Conservation (phyloP, 1,140 invertebrate genomes). For the Epicauta chinensis region DNA sequence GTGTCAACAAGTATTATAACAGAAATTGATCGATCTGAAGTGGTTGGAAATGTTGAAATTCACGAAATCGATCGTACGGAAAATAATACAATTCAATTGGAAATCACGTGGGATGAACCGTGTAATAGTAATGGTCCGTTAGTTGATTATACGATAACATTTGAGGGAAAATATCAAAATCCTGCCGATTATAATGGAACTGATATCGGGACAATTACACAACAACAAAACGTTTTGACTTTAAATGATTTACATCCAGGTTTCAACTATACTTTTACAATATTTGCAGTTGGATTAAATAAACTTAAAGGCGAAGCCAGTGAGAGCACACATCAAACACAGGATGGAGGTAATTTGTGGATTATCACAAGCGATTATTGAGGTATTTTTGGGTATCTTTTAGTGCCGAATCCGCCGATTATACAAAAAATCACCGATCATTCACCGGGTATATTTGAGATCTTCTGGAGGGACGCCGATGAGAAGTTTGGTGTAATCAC, state of each 20-base stretch:
- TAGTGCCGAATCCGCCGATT: no score
- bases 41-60: slow-evolving; percentile 4
- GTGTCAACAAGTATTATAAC: background rate
- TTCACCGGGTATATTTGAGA: no score
- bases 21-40: slow-evolving; percentile 13
- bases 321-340: slow-evolving; percentile 11
- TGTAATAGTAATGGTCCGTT: slow-evolving; percentile 27
- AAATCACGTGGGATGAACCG: slow-evolving; percentile 18
- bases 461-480: no score
- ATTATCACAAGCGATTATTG: background rate
- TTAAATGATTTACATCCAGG: slow-evolving; percentile 19
- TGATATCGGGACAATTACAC: background rate
- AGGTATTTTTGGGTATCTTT: no score
- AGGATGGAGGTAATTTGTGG: slow-evolving; percentile 23
- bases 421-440: no score
- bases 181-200: slow-evolving; percentile 1
- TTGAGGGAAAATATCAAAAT: slow-evolving; percentile 6
- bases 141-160: slow-evolving; percentile 16
- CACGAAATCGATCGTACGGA: slow-evolving; percentile 7
- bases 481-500: no score
- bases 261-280: slow-evolving; percentile 16
- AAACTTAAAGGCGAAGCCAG: background rate
- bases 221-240: background rate
- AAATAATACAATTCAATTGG: slow-evolving; percentile 9
- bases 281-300: slow-evolving; percentile 13